Evolutionary conservation across 2,888 invertebrate species (phyloP).

Genomic region (Cheilosia vulpina): DNA sequence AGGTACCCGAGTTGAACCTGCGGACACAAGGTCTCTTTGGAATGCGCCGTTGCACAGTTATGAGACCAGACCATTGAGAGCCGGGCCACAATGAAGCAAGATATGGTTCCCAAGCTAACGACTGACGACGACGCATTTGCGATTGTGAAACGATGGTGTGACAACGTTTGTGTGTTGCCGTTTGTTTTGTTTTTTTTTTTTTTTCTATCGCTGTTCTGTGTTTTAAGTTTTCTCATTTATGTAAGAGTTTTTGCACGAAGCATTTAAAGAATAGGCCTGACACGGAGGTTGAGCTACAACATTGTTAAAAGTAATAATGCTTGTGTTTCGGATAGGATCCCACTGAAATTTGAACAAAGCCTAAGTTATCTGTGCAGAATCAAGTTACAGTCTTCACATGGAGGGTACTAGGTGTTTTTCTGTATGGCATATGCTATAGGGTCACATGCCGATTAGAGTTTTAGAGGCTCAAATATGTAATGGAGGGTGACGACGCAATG

Average conservation of each 20-base stretch:
- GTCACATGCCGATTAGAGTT: too few species aligned
- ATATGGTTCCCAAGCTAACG: conserved; percentile 64
- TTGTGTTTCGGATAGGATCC: not conserved
- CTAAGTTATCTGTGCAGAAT: too few species aligned
- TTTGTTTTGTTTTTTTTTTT: too few species aligned
- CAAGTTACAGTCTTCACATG: too few species aligned
- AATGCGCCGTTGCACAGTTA: conserved; percentile 69
- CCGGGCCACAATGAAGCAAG: conserved; percentile 44
- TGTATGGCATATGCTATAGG: too few species aligned
- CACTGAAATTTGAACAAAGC: too few species aligned
- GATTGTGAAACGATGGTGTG: conserved; percentile 55
- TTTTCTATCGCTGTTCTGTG: conserved; percentile 9
- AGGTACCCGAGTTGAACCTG: conserved; percentile 63
- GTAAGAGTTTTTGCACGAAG: conserved; percentile 38
- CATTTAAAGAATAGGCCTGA: not conserved
- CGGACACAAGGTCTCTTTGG: conserved; percentile 69
- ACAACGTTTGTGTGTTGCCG: conserved; percentile 21
- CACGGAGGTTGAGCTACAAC: not conserved
- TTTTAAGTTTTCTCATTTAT: conserved; percentile 25
- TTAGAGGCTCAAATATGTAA: too few species aligned
- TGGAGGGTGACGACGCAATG: too few species aligned
- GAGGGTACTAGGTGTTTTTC: too few species aligned
- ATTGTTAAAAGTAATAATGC: not conserved
- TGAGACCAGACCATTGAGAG: conserved; percentile 51
- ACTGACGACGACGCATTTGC: conserved; percentile 48